Percentiles rank a stretch among this genome's conserved stretches.
Evolutionary conservation across 1,140 invertebrate species (phyloP).

Genomic region (Drosophila ercepeae): DNA sequence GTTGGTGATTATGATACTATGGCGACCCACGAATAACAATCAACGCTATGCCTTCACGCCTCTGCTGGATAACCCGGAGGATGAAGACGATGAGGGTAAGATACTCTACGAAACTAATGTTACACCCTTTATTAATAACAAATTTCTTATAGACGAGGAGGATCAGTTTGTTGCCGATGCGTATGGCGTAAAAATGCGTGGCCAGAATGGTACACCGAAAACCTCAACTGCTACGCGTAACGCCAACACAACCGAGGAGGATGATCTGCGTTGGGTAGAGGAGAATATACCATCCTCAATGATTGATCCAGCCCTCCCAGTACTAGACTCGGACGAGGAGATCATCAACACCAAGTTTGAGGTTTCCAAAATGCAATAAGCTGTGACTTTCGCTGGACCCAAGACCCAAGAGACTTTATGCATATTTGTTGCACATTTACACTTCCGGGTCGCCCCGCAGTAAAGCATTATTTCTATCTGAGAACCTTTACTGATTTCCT

Average conservation of each 20-base stretch:
- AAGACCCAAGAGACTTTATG: slow-evolving; percentile 69
- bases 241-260: slow-evolving; percentile 87
- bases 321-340: slow-evolving; percentile 95
- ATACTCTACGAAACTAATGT: not conserved
- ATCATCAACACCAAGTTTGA: slow-evolving; percentile 95
- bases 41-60: slow-evolving; percentile 97
- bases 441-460: slow-evolving; percentile 23
- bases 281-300: slow-evolving; percentile 93
- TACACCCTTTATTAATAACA: not conserved
- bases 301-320: slow-evolving; percentile 89
- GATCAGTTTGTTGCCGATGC: slow-evolving; percentile 93
- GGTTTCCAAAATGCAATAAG: slow-evolving; percentile 94
- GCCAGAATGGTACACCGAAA: slow-evolving; percentile 66
- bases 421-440: slow-evolving; percentile 53
- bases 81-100: slow-evolving; percentile 88
- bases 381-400: slow-evolving; percentile 58
- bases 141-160: slow-evolving; percentile 85
- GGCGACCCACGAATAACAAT: slow-evolving; percentile 97
- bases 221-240: slow-evolving; percentile 61
- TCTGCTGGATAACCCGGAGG: slow-evolving; percentile 92
- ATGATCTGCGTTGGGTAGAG: slow-evolving; percentile 95
- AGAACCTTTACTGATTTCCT: slow-evolving; percentile 16
- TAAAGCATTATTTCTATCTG: slow-evolving; percentile 1
- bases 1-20: slow-evolving; percentile 96
- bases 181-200: slow-evolving; percentile 92